phyloP scores from a whole-genome alignment of 2,888 invertebrate species.

The Meta bourneti region DNA sequence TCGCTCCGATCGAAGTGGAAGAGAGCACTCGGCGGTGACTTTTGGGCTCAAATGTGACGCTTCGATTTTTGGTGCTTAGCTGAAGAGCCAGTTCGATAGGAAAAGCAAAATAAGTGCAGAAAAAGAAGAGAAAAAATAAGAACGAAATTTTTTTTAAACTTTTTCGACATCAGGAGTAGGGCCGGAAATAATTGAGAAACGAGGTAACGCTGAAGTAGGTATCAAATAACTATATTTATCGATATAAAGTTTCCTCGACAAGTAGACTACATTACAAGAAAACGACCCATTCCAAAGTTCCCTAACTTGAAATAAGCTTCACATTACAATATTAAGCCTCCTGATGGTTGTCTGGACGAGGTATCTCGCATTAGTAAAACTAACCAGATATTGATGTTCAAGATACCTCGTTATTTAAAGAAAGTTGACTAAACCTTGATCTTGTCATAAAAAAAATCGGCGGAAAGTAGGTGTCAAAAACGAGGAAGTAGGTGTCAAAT shows the following conservation, averaged over 20 bases:
- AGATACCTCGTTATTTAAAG: no score
- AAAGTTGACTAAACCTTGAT: no score
- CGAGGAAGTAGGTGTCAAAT: neutral
- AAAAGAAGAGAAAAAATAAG: neutral
- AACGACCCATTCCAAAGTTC: no score
- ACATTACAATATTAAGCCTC: no score
- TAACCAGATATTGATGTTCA: no score
- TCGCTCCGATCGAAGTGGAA: conserved; percentile 10
- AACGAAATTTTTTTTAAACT: neutral
- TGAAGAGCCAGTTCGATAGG: neutral
- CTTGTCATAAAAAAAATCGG: no score
- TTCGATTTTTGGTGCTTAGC: neutral
- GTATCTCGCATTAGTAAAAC: no score
- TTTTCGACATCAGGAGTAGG: neutral
- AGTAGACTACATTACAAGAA: no score
- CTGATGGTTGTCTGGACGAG: no score
- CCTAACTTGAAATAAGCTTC: no score
- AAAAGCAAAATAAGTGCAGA: neutral
- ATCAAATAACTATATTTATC: neutral
- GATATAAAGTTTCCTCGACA: neutral
- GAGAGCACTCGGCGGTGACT: neutral
- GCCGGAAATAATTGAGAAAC: neutral
- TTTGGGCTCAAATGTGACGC: neutral
- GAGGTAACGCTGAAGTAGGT: neutral
- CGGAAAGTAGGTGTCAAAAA: no score